Evolutionary conservation across 2,888 invertebrate genomes (phyloP).

Genomic region (Lysandra bellargus): DNA sequence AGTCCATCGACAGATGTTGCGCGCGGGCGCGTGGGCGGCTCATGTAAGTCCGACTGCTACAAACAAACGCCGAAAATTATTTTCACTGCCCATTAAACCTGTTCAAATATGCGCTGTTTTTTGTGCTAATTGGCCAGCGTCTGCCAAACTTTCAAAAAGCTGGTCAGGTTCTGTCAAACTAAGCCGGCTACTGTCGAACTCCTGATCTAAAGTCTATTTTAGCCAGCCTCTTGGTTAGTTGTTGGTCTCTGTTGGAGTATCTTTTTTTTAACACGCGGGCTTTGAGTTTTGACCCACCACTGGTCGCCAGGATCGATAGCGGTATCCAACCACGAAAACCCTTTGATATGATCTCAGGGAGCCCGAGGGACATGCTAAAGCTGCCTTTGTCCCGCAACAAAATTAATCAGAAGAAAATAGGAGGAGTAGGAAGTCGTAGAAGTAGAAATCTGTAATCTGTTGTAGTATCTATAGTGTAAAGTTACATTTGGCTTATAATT

Average conservation of each 20-base stretch:
- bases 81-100: constrained; percentile 22
- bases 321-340: too few relatives aligned
- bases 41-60: constrained; percentile 16
- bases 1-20: constrained; percentile 25
- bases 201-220: neutral
- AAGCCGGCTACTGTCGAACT: neutral
- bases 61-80: constrained; percentile 17
- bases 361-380: too few relatives aligned
- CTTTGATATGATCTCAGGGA: too few relatives aligned
- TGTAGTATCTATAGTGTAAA: too few relatives aligned
- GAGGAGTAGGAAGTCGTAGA: too few relatives aligned
- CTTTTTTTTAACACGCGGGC: neutral
- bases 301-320: too few relatives aligned
- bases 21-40: constrained; percentile 20
- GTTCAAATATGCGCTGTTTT: neutral
- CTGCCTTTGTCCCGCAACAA: too few relatives aligned
- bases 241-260: neutral
- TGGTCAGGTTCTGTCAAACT: neutral
- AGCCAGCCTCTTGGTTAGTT: neutral
- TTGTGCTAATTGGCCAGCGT: neutral
- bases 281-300: too few relatives aligned
- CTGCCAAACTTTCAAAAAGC: neutral
- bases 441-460: neutral
- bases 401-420: too few relatives aligned
- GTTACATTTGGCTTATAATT: too few relatives aligned